Evolutionary conservation across 2,113 vertebrate genomes (phyloP).

Genomic region (Corvus hawaiiensis): DNA sequence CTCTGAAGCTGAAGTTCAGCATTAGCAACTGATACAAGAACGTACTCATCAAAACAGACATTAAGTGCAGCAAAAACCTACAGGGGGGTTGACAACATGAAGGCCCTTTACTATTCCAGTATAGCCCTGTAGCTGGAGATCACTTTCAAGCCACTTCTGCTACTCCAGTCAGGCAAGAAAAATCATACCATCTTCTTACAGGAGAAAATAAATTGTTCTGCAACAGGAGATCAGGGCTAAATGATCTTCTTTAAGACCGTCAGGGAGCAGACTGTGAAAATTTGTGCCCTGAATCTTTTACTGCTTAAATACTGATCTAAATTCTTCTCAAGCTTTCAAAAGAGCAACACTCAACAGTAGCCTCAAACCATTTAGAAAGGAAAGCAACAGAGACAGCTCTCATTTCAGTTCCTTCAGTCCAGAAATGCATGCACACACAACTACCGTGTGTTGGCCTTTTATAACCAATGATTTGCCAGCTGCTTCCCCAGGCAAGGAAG

Average conservation of each 20-base stretch:
- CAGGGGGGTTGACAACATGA: neutral
- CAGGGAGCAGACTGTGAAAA: neutral
- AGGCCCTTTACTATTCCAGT: neutral
- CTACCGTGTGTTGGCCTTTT: neutral
- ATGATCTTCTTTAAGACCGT: neutral
- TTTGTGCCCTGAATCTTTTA: constrained; percentile 5
- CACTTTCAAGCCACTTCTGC: neutral
- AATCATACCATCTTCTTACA: neutral
- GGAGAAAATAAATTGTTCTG: neutral
- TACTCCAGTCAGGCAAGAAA: neutral
- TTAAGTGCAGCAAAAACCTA: neutral
- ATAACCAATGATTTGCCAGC: neutral
- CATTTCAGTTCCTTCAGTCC: neutral
- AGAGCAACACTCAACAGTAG: neutral
- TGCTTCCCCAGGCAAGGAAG: neutral
- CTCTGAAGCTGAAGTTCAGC: neutral
- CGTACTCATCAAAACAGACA: neutral
- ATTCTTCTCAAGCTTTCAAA: constrained; percentile 15
- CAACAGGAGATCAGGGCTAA: neutral
- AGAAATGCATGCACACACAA: neutral
- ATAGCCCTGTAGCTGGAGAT: neutral
- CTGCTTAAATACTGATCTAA: neutral
- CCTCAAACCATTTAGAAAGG: neutral
- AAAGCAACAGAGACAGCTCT: neutral
- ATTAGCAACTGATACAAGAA: neutral